A percentile compares a stretch with the other conserved stretches of the same genome.
Evolutionary conservation across 2,797 vertebrate species (phyloP).

Genomic region (Danio tinwini): DNA sequence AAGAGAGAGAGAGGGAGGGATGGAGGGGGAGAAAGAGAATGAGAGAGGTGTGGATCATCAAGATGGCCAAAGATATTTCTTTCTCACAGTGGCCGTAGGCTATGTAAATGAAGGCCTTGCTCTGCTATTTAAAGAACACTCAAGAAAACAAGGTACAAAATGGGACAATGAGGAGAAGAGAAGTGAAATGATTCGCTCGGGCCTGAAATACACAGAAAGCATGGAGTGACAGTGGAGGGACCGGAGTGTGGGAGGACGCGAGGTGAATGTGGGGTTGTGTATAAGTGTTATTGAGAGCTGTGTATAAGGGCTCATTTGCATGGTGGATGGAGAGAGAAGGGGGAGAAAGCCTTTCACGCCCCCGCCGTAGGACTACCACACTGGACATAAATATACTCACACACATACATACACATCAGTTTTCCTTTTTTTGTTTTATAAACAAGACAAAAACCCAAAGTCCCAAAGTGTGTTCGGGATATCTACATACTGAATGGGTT

Average conservation of each 20-base stretch:
- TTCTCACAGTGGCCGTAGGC: constrained; percentile 12
- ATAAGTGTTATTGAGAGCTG: constrained; percentile 45
- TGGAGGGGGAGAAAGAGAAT: background rate
- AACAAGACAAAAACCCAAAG: background rate
- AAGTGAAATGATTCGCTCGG: constrained; percentile 10
- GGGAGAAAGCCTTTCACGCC: constrained; percentile 37
- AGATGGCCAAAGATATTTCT: constrained; percentile 29
- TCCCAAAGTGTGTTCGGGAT: background rate
- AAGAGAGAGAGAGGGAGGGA: background rate
- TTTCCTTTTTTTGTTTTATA: background rate
- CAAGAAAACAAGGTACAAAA: constrained; percentile 26
- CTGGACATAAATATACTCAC: constrained; percentile 17
- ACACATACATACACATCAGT: background rate
- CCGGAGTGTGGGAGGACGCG: constrained; percentile 42
- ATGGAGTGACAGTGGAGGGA: constrained; percentile 18
- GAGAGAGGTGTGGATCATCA: background rate
- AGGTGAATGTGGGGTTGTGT: constrained; percentile 42
- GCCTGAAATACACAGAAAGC: constrained; percentile 19
- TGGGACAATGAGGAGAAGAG: background rate
- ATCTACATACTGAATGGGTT: background rate
- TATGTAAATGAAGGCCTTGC: constrained; percentile 37
- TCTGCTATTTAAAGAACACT: constrained; percentile 15
- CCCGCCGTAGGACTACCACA: constrained; percentile 46
- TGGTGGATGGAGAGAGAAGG: constrained; percentile 42
- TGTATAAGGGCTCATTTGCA: constrained; percentile 56